Conservation (phyloP, 2,797 vertebrate species). For the Neosilurus hyrtlii region DNA sequence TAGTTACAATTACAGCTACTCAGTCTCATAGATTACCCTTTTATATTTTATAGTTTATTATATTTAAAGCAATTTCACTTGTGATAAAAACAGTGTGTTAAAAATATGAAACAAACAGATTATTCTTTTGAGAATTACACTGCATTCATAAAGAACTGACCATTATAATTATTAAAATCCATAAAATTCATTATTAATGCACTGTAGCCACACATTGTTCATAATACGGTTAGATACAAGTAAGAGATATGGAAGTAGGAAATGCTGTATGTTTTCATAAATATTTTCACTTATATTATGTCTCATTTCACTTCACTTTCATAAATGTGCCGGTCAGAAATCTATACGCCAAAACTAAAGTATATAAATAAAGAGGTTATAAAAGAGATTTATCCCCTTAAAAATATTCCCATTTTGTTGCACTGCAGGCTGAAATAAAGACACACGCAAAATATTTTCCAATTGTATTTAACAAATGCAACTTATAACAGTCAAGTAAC, state of each 20-base stretch:
- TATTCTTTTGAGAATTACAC: not conserved
- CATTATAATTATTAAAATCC: not conserved
- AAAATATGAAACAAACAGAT: not conserved
- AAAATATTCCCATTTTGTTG: too few species aligned
- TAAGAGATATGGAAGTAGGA: not conserved
- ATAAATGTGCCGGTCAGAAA: not conserved
- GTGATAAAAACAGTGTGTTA: not conserved
- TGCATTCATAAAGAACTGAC: not conserved
- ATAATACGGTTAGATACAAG: not conserved
- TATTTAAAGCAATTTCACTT: not conserved
- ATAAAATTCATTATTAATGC: not conserved
- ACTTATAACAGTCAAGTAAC: too few species aligned
- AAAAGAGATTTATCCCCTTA: too few species aligned
- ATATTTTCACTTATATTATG: not conserved
- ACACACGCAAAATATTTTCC: too few species aligned
- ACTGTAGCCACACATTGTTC: not conserved
- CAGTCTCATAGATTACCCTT: not conserved
- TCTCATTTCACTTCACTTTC: not conserved
- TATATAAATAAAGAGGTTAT: not conserved
- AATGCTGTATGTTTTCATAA: not conserved
- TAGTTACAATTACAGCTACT: not conserved
- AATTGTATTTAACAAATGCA: too few species aligned
- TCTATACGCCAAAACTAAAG: not conserved
- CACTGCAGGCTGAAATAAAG: too few species aligned
- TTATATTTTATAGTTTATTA: not conserved